Base-by-base conservation (phyloP, 2,888 invertebrate species). In the Bhutanitis thaidina region DNA sequence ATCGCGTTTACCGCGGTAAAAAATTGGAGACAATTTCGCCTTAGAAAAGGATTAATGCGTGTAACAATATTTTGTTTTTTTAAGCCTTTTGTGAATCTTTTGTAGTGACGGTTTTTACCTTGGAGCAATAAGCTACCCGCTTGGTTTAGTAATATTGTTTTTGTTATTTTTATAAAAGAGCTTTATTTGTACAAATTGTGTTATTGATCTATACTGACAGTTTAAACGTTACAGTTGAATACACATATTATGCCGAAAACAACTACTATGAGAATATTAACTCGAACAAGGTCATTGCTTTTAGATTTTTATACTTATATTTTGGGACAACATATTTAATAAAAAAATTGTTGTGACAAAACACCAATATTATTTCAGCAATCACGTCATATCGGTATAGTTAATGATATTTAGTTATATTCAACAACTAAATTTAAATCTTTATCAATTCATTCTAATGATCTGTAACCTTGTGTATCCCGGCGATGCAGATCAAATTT, bases 1-100 rank as follows among this genome's bases (percentile, higher is more conserved):
- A 77, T 78, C 79, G 75, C 67, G 74, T 75, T 72, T 75, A 82
- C 77, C 72, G 66, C 70, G 69, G 14, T 15, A 39, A 35, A 32
- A 40, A 29, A 14, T 49, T 49, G 7, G 56, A 56, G 58, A 62
- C 59, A 57, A 57, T 62, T 64, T 61, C 60, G 61, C 37, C 46
- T 43, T 38, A 27, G 58, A 56, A 54, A 35, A 52, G 54, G 60
- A 65, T 66, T 62, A 63, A 55, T 60, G 60, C 53, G 47, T 55
- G 62, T 45, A 36, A 35, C 45, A 38, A 60, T 59, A 27, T 41
- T 64, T 58, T 60, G 61, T 67, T 62, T 59, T 58, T 52, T 56
- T 53, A 59, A 57, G 49, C 59, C 57, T 58, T 34, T 34, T 12
- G 7, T 4, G 3, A 5, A 34, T 7, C 12, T 59, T 63, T 60